phyloP scores from a whole-genome alignment of 2,113 vertebrate genomes.

The Numida meleagris region DNA sequence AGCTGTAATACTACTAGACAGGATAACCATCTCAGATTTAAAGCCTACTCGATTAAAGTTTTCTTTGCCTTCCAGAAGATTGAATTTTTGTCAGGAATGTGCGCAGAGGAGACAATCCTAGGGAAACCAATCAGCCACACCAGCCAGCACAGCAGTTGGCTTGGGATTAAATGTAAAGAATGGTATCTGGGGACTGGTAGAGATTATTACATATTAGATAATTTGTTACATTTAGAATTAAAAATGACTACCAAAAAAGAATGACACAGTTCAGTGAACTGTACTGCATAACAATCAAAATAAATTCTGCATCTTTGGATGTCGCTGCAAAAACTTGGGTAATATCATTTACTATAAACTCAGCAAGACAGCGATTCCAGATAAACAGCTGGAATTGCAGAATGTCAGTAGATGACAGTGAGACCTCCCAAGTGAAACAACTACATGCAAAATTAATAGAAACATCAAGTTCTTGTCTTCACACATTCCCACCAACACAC shows the following conservation, averaged over 20 bases:
- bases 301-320: not conserved
- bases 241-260: not conserved
- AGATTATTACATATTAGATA: rapidly evolving
- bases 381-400: not conserved
- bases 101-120: not conserved
- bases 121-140: not conserved
- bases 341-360: not conserved
- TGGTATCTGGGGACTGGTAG: not conserved
- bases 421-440: not conserved
- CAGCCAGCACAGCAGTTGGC: not conserved
- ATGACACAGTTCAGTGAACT: not conserved
- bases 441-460: not conserved
- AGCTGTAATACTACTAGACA: not conserved
- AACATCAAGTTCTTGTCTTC: not conserved
- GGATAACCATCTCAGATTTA: not conserved
- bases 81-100: not conserved
- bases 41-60: not conserved
- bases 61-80: not conserved
- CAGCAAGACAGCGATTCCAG: rapidly evolving
- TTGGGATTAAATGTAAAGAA: not conserved
- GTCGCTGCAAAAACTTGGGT: not conserved
- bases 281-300: not conserved
- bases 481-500: not conserved
- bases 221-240: not conserved
- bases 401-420: rapidly evolving